Percentiles rank a stretch among this genome's conserved stretches.
phyloP scores from a whole-genome alignment of 2,797 vertebrate genomes.

The Rhadinocentrus ornatus region DNA sequence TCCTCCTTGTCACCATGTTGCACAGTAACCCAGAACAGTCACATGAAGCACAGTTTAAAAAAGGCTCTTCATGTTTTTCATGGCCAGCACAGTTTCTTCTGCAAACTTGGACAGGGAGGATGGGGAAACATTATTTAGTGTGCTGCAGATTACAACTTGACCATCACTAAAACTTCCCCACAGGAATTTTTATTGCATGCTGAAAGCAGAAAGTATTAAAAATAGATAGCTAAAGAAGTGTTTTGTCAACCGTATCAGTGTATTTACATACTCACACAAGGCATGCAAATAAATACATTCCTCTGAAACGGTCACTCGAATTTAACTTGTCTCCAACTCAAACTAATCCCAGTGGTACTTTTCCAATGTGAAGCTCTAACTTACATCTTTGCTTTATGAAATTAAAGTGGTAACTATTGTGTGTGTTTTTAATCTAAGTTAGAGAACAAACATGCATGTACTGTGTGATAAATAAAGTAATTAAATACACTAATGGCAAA shows the following conservation, averaged over 20 bases:
- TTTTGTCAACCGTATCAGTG: neutral
- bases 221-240: neutral
- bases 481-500: constrained; percentile 16
- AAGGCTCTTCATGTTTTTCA: no score
- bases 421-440: neutral
- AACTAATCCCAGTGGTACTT: no score
- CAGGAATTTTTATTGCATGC: neutral
- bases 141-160: neutral
- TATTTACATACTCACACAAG: neutral
- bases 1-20: no score
- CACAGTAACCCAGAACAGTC: no score
- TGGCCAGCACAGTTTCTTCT: neutral
- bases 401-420: no score
- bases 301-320: neutral
- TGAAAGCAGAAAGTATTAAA: neutral
- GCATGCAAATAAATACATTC: neutral
- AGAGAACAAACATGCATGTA: neutral
- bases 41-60: no score
- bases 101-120: neutral
- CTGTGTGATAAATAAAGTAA: no score
- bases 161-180: neutral
- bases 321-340: neutral
- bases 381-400: no score
- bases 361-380: no score
- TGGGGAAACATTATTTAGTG: neutral